These are phyloP conservation scores for Brachyhypopomus gauderio DNA, from an alignment of 2,113 vertebrate genomes.

Conservation along the genomic window DNA sequence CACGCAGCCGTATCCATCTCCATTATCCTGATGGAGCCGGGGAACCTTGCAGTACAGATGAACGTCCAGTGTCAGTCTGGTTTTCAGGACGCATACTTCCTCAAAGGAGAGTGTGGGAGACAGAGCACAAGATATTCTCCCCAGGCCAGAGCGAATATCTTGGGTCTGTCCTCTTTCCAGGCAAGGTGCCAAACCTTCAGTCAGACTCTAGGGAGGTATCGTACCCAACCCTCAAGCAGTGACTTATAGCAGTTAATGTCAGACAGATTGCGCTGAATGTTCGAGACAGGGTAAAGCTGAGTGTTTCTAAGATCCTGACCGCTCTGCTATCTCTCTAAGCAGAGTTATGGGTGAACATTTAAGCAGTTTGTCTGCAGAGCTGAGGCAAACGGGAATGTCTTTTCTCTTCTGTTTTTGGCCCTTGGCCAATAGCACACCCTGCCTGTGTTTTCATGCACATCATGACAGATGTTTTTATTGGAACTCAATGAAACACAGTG, in stretches of 20 bases:
- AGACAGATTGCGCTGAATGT: conserved; percentile 29
- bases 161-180: conserved; percentile 27
- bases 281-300: conserved; percentile 22
- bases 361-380: conserved; percentile 16
- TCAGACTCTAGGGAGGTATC: conserved; percentile 36
- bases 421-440: background rate
- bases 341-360: conserved; percentile 10
- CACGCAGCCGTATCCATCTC: conserved; percentile 33
- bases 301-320: conserved; percentile 5
- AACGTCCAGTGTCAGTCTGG: conserved; percentile 4
- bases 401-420: background rate
- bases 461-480: background rate
- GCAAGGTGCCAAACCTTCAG: conserved; percentile 37
- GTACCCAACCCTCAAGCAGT: conserved; percentile 8
- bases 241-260: conserved; percentile 34
- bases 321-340: conserved; percentile 5
- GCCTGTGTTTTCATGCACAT: background rate
- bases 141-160: conserved; percentile 8
- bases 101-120: conserved; percentile 22
- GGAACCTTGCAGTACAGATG: conserved; percentile 37
- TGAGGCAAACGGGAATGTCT: background rate
- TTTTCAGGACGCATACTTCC: conserved; percentile 19
- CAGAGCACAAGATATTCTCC: background rate
- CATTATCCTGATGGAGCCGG: conserved; percentile 20
- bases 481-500: background rate